Percentiles rank a stretch among this genome's conserved stretches.
phyloP scores from a whole-genome alignment of 35 echinoderm and acorn worm species.

The Stichopus chloronotus region DNA sequence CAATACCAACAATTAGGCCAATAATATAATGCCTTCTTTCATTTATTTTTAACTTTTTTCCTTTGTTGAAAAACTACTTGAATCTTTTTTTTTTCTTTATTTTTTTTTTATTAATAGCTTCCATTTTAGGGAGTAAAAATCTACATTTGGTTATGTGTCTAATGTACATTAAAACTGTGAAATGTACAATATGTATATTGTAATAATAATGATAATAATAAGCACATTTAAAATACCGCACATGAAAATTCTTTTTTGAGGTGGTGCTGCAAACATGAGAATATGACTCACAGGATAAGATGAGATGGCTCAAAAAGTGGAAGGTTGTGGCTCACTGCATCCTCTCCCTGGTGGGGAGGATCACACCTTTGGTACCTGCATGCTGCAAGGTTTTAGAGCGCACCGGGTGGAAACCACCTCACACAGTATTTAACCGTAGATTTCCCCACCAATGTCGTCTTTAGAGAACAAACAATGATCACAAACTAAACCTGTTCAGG shows the following conservation, averaged over 20 bases:
- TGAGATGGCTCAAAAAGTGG: not conserved
- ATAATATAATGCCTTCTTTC: conserved; percentile 53
- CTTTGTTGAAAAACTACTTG: conserved; percentile 44
- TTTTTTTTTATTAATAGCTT: conserved; percentile 40
- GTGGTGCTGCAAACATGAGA: conserved; percentile 16
- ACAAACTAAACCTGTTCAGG: no score
- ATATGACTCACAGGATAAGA: not conserved
- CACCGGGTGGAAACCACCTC: no score
- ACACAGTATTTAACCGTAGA: no score
- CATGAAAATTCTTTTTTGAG: conserved; percentile 13
- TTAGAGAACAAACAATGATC: no score
- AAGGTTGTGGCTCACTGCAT: not conserved
- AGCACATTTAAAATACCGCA: conserved; percentile 56
- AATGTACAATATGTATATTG: conserved; percentile 53
- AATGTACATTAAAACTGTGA: conserved; percentile 56
- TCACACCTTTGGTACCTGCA: no score
- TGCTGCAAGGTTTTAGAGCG: no score
- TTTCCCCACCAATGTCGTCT: no score
- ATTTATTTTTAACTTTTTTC: conserved; percentile 17
- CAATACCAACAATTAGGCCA: conserved; percentile 45
- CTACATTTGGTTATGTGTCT: conserved; percentile 52
- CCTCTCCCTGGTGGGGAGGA: not conserved
- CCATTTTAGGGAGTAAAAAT: conserved; percentile 39
- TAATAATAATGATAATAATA: not conserved
- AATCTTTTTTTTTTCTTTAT: conserved; percentile 11